Evolutionary conservation across 2,888 invertebrate species (phyloP).

Genomic region (Thera obeliscata): DNA sequence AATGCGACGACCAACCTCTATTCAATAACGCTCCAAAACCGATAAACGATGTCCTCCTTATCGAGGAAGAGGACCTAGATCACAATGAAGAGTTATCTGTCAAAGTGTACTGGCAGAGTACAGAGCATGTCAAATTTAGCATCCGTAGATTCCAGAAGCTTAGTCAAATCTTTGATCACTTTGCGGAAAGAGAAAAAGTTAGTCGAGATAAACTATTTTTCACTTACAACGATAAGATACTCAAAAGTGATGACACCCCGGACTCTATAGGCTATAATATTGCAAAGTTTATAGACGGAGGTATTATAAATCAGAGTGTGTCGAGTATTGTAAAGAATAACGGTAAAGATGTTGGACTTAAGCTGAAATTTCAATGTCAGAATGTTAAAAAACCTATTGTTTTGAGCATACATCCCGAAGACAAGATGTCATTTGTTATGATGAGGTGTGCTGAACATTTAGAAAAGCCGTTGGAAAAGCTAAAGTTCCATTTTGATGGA

Average conservation of each 20-base stretch:
- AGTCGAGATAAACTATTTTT: conserved; percentile 64
- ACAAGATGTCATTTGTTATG: conserved; percentile 70
- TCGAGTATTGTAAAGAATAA: conserved; percentile 44
- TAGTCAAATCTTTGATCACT: conserved; percentile 68
- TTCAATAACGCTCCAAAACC: conserved; percentile 44
- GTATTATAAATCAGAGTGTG: conserved; percentile 62
- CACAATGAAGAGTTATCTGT: conserved; percentile 76
- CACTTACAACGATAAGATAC: conserved; percentile 66
- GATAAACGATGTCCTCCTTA: conserved; percentile 41
- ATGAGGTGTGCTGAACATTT: conserved; percentile 75
- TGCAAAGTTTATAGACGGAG: conserved; percentile 77
- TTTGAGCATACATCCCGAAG: conserved; percentile 54
- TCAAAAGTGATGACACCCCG: conserved; percentile 71
- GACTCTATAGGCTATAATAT: conserved; percentile 71
- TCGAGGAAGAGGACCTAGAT: conserved; percentile 50
- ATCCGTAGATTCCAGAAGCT: conserved; percentile 73
- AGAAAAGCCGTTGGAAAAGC: conserved; percentile 61
- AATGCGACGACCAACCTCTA: conserved; percentile 54
- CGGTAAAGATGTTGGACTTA: conserved; percentile 51
- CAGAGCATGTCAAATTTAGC: conserved; percentile 67
- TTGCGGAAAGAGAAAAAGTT: conserved; percentile 63
- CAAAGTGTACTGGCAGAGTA: conserved; percentile 76
- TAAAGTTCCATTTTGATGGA: conserved; percentile 83
- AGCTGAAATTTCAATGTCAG: conserved; percentile 76
- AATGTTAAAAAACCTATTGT: conserved; percentile 69